Evolutionary conservation across 2,888 invertebrate genomes (phyloP).

Genomic region (Microdon myrmicae): DNA sequence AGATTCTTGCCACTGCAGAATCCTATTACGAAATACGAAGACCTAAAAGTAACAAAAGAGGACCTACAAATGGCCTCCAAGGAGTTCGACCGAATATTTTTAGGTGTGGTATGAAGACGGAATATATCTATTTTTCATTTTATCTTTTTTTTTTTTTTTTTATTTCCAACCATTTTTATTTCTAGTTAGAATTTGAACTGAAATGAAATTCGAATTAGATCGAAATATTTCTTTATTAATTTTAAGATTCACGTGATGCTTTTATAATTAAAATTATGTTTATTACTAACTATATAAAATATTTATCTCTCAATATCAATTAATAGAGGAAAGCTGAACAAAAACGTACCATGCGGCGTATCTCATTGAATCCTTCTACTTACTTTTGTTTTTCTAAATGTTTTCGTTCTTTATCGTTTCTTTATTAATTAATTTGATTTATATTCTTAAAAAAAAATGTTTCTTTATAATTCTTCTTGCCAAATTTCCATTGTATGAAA

Average conservation of each 20-base stretch:
- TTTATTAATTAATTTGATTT: conserved; percentile 53
- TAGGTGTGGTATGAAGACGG: conserved; percentile 56
- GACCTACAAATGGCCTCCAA: conserved; percentile 58
- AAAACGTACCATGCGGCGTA: too few species aligned
- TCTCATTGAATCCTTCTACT: too few species aligned
- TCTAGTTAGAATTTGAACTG: too few species aligned
- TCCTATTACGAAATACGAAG: conserved; percentile 58
- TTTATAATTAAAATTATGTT: too few species aligned
- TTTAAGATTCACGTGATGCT: too few species aligned
- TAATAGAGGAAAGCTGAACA: too few species aligned
- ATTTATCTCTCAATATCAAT: conserved; percentile 3
- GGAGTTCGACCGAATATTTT: conserved; percentile 62
- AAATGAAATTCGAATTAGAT: too few species aligned
- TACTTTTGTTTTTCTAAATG: too few species aligned
- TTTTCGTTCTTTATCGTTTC: too few species aligned
- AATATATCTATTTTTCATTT: conserved; percentile 8
- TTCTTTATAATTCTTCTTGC: conserved; percentile 1
- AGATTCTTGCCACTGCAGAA: conserved; percentile 20
- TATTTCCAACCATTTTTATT: neutral
- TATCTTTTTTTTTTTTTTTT: conserved; percentile 6
- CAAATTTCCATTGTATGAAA: conserved; percentile 15
- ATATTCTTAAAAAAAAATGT: neutral
- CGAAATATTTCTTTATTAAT: too few species aligned
- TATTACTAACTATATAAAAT: conserved; percentile 7
- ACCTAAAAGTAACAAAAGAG: conserved; percentile 60